phyloP scores from a whole-genome alignment of 1,140 invertebrate genomes.

The Drosophila sturtevanti region DNA sequence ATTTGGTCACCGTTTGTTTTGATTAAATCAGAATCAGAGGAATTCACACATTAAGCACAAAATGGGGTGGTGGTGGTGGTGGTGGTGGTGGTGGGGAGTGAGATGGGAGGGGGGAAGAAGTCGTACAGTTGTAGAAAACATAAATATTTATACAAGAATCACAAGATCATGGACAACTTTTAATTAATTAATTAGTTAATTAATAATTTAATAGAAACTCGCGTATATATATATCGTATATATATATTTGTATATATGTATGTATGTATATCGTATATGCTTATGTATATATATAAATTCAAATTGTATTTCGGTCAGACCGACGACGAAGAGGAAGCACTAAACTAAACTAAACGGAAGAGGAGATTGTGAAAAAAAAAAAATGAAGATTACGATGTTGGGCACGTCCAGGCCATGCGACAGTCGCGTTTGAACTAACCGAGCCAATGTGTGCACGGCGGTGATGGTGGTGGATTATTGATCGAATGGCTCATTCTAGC shows the following conservation, averaged over 20 bases:
- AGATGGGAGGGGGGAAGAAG: not conserved
- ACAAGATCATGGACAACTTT: conserved; percentile 35
- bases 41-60: conserved; percentile 17
- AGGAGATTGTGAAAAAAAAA: conserved; percentile 10
- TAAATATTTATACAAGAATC: conserved; percentile 32
- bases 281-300: conserved; percentile 49
- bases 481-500: conserved; percentile 29
- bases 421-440: conserved; percentile 76
- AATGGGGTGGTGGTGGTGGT: not conserved
- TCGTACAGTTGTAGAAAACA: conserved; percentile 40
- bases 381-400: conserved; percentile 18
- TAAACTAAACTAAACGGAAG: conserved; percentile 26
- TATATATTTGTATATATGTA: too few species aligned
- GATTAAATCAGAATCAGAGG: not conserved
- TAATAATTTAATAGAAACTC: too few species aligned
- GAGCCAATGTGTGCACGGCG: conserved; percentile 36
- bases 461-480: not conserved
- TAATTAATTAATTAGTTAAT: conserved; percentile 22
- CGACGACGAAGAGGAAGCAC: conserved; percentile 63
- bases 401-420: conserved; percentile 59
- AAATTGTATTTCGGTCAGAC: conserved; percentile 48
- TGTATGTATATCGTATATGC: too few species aligned
- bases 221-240: too few species aligned
- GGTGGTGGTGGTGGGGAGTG: too few species aligned
- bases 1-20: conserved; percentile 27